Conservation (phyloP, 2,888 invertebrate genomes). For the Lasioglossum villosulum region DNA sequence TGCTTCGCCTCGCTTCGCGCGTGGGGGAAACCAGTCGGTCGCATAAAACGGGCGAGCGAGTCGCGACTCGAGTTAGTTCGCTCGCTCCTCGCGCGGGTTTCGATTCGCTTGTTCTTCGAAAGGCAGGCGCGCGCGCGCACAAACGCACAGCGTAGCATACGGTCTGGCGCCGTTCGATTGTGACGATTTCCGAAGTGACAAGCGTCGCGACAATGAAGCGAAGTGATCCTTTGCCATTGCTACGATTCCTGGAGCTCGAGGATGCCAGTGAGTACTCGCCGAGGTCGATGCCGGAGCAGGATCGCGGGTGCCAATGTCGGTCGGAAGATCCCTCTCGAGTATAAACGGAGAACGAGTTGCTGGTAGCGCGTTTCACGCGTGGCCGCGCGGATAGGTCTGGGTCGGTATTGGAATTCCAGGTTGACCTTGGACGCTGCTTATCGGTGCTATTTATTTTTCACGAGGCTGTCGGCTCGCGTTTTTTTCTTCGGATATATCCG, state of each 20-base stretch:
- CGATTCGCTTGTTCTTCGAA: background rate
- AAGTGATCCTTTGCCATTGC: background rate
- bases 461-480: slow-evolving; percentile 46
- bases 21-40: slow-evolving; percentile 77
- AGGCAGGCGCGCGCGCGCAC: background rate
- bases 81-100: slow-evolving; percentile 74
- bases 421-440: slow-evolving; percentile 70
- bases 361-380: background rate
- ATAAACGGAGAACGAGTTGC: background rate
- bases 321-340: background rate
- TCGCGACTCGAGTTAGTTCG: slow-evolving; percentile 81
- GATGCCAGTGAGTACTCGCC: slow-evolving; percentile 36
- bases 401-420: slow-evolving; percentile 70
- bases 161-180: background rate
- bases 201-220: slow-evolving; percentile 1
- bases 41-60: slow-evolving; percentile 80
- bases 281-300: slow-evolving; percentile 18
- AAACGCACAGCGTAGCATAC: background rate
- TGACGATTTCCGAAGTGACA: background rate
- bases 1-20: slow-evolving; percentile 20
- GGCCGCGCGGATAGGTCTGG: slow-evolving; percentile 39
- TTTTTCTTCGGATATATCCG: background rate
- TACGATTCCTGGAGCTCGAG: background rate
- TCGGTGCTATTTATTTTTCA: slow-evolving; percentile 69
- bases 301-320: background rate